These are phyloP conservation scores for Taeniopygia guttata DNA, from an alignment of 2,797 vertebrate species.

Conservation along the genomic window DNA sequence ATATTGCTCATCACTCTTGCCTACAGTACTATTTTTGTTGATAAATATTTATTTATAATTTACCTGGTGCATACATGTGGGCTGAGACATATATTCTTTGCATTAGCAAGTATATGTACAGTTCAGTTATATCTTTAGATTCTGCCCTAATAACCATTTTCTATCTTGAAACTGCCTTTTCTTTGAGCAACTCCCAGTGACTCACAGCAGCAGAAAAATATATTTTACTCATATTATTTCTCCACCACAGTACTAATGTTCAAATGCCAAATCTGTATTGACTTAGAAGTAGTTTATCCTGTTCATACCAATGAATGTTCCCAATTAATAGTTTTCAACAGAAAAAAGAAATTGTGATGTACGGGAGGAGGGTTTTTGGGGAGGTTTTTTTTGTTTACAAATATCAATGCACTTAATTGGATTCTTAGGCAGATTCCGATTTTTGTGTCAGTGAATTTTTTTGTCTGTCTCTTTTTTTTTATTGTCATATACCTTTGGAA, in stretches of 20 bases:
- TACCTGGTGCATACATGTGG: neutral
- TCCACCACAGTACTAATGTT: neutral
- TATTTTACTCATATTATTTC: neutral
- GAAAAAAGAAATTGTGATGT: neutral
- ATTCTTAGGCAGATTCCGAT: neutral
- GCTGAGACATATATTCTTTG: neutral
- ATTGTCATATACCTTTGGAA: neutral
- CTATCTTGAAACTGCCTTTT: neutral
- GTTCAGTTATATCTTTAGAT: neutral
- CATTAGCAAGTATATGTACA: neutral
- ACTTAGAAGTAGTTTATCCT: neutral
- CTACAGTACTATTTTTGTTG: neutral
- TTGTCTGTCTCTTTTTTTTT: neutral
- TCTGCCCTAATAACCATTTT: neutral
- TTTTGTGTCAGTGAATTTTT: neutral
- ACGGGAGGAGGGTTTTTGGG: neutral
- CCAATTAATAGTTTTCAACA: neutral
- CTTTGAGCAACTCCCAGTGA: neutral
- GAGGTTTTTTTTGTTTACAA: neutral
- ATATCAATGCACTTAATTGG: neutral
- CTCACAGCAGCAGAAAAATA: neutral
- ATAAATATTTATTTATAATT: neutral
- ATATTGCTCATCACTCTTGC: neutral
- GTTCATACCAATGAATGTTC: neutral
- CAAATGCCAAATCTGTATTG: neutral